phyloP scores from a whole-genome alignment of 2,888 invertebrate species.

The Drosophila testacea region DNA sequence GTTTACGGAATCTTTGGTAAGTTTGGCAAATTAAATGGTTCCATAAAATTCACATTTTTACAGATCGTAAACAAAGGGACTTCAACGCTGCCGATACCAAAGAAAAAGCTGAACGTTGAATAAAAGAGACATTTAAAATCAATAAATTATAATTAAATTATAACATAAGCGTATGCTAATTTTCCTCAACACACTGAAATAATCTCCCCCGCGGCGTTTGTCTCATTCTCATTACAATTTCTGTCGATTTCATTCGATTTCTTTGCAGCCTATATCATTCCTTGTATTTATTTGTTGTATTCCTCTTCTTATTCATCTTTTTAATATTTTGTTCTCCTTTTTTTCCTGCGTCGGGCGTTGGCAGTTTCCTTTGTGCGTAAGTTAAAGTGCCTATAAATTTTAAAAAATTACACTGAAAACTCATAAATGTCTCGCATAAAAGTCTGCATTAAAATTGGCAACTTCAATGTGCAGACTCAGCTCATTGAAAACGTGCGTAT shows the following conservation, averaged over 20 bases:
- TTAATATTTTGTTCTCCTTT: conserved; percentile 1
- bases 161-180: conserved; percentile 82
- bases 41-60: conserved; percentile 75
- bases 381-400: conserved; percentile 47
- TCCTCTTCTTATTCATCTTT: conserved; percentile 17
- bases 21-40: conserved; percentile 67
- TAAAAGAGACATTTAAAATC: conserved; percentile 68
- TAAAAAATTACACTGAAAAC: conserved; percentile 54
- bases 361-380: conserved; percentile 52
- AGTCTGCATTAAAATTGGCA: conserved; percentile 37
- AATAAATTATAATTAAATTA: conserved; percentile 84
- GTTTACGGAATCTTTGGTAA: conserved; percentile 16
- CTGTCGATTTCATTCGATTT: conserved; percentile 53
- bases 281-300: conserved; percentile 15
- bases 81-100: conserved; percentile 76
- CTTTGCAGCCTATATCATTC: conserved; percentile 56
- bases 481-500: conserved; percentile 17
- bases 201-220: conserved; percentile 65
- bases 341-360: conserved; percentile 38
- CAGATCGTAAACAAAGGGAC: conserved; percentile 80
- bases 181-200: conserved; percentile 54
- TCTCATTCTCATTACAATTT: conserved; percentile 63
- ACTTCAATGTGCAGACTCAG: conserved; percentile 22
- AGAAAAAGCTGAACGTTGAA: conserved; percentile 12
- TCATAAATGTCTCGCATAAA: conserved; percentile 61